Evolutionary conservation across 2,888 invertebrate species (phyloP).

Genomic region (Ischnura elegans): DNA sequence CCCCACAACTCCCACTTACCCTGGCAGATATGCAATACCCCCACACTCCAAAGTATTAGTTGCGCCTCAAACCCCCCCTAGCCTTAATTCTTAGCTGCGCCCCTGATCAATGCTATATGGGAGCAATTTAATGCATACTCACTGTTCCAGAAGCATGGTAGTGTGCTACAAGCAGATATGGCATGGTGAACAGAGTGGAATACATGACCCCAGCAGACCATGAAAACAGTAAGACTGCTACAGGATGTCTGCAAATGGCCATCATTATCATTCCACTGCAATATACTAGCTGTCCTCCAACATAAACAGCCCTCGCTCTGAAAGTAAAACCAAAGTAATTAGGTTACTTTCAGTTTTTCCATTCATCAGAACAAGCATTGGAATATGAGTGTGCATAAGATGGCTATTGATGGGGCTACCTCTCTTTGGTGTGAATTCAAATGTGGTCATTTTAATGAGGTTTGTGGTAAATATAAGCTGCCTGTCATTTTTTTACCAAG

Average conservation of each 20-base stretch:
- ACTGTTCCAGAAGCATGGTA: slow-evolving; percentile 96
- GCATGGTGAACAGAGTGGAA: slow-evolving; percentile 98
- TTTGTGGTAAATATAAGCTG: no score
- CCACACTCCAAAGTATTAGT: no score
- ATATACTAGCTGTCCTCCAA: slow-evolving; percentile 93
- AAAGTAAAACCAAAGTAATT: slow-evolving; percentile 75
- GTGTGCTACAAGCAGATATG: slow-evolving; percentile 94
- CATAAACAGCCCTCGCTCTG: slow-evolving; percentile 93
- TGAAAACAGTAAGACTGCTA: slow-evolving; percentile 92
- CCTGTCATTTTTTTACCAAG: no score
- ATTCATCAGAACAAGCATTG: neutral
- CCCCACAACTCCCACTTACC: no score
- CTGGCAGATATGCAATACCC: no score
- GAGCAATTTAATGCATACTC: slow-evolving; percentile 76
- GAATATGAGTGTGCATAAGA: neutral
- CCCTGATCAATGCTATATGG: no score
- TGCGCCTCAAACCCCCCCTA: no score
- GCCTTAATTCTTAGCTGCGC: no score
- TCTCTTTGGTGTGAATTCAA: no score
- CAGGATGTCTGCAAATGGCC: slow-evolving; percentile 87
- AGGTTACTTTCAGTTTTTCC: slow-evolving; percentile 68
- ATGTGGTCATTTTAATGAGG: no score
- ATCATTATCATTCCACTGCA: slow-evolving; percentile 93
- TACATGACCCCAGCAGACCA: slow-evolving; percentile 98
- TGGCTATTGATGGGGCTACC: no score